Conservation (phyloP, 2,888 invertebrate genomes). For the Hipparchia sbordonii region DNA sequence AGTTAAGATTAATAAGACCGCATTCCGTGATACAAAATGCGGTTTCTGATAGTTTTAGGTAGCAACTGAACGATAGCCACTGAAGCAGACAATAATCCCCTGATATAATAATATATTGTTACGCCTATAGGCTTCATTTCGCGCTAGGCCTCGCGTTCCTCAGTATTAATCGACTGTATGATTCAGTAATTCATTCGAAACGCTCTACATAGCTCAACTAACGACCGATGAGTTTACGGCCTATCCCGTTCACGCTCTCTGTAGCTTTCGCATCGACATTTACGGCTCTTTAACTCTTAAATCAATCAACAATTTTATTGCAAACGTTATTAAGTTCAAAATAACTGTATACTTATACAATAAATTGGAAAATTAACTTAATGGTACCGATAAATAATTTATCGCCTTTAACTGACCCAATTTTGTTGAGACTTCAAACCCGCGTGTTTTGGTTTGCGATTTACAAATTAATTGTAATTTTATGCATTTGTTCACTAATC, state of each 20-base stretch:
- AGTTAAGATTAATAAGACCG: too few relatives aligned
- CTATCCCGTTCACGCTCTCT: constrained; percentile 4
- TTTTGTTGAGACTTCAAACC: background rate
- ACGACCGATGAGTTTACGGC: constrained; percentile 19
- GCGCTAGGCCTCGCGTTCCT: background rate
- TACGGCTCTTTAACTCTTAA: constrained; percentile 12
- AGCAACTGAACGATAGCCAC: background rate
- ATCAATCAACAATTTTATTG: constrained; percentile 18
- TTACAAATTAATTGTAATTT: background rate
- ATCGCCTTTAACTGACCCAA: background rate
- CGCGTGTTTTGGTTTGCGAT: background rate
- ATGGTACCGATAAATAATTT: background rate
- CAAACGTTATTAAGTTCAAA: background rate
- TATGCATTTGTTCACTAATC: background rate
- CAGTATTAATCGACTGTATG: background rate
- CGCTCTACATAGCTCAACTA: background rate
- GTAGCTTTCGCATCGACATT: constrained; percentile 17
- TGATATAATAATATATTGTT: too few relatives aligned
- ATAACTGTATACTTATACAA: constrained; percentile 6
- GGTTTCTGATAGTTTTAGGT: too few relatives aligned
- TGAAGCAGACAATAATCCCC: too few relatives aligned
- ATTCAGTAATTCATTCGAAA: background rate
- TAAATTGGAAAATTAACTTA: constrained; percentile 7
- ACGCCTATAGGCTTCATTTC: too few relatives aligned
- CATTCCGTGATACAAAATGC: too few relatives aligned